Evolutionary conservation across 2,797 vertebrate species (phyloP).

Genomic region (Psittacula derbiana): DNA sequence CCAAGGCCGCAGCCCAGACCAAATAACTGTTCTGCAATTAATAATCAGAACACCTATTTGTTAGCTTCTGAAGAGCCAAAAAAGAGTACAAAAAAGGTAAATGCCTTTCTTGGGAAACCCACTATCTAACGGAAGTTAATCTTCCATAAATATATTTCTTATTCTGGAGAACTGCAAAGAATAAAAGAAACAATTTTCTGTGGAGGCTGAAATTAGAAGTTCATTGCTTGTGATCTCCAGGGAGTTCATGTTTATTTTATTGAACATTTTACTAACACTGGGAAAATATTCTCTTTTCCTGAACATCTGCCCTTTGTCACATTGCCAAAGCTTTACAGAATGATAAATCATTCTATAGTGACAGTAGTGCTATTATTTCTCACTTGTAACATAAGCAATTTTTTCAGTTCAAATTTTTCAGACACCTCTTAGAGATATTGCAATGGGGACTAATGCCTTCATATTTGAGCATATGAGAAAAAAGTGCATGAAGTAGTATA

Average conservation of each 20-base stretch:
- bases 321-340: neutral
- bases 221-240: neutral
- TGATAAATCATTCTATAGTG: slow-evolving; percentile 18
- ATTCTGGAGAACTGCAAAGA: neutral
- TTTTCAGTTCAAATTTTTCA: neutral
- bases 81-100: neutral
- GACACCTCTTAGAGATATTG: neutral
- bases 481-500: neutral
- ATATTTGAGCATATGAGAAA: neutral
- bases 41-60: neutral
- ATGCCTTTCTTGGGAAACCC: neutral
- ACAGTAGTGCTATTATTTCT: neutral
- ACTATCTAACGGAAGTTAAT: neutral
- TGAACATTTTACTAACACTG: slow-evolving; percentile 17
- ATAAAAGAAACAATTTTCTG: neutral
- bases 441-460: neutral
- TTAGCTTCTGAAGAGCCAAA: neutral
- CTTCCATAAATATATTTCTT: neutral
- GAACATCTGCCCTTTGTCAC: slow-evolving; percentile 3
- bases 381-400: neutral
- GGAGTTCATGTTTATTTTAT: slow-evolving; percentile 37
- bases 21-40: neutral
- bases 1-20: neutral
- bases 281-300: slow-evolving; percentile 15
- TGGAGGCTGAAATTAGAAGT: neutral